A percentile compares a stretch with the other conserved stretches of the same genome.
Conservation (phyloP, 2,113 vertebrate species). For the Saiga tatarica region DNA sequence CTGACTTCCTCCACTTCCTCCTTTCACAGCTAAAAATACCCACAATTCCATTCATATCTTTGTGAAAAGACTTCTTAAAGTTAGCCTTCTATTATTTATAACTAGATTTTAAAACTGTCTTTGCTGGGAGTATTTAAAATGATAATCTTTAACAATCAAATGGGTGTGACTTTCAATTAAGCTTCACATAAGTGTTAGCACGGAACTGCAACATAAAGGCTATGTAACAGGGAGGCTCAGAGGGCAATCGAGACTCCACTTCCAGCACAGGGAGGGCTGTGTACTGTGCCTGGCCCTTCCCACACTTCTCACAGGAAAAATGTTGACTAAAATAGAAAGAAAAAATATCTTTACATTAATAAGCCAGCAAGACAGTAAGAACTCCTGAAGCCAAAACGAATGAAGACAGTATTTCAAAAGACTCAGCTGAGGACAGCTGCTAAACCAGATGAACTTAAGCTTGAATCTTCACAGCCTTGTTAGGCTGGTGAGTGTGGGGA, state of each 20-base stretch:
- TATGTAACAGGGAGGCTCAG: neutral
- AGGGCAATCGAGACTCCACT: neutral
- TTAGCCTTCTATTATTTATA: neutral
- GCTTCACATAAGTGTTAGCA: neutral
- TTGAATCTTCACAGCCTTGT: neutral
- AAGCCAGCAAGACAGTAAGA: neutral
- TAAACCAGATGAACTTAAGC: neutral
- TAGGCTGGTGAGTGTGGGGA: neutral
- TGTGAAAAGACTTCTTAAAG: neutral
- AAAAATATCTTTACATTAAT: neutral
- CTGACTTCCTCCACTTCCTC: neutral
- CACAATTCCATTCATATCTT: conserved; percentile 18
- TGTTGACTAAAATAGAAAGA: neutral
- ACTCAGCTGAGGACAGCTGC: neutral
- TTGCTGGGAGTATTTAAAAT: neutral
- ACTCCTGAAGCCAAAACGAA: neutral
- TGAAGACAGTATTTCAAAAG: neutral
- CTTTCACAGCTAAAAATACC: neutral
- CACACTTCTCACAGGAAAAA: neutral
- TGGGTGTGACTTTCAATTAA: neutral
- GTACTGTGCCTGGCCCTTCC: too few species aligned
- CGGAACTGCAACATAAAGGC: neutral
- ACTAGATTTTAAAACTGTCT: neutral
- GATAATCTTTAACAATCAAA: conserved; percentile 7
- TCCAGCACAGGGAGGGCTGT: neutral